Percentiles rank a stretch among this genome's conserved stretches.
Evolutionary conservation across 2,797 vertebrate genomes (phyloP).

Genomic region (Muscicapa striata): DNA sequence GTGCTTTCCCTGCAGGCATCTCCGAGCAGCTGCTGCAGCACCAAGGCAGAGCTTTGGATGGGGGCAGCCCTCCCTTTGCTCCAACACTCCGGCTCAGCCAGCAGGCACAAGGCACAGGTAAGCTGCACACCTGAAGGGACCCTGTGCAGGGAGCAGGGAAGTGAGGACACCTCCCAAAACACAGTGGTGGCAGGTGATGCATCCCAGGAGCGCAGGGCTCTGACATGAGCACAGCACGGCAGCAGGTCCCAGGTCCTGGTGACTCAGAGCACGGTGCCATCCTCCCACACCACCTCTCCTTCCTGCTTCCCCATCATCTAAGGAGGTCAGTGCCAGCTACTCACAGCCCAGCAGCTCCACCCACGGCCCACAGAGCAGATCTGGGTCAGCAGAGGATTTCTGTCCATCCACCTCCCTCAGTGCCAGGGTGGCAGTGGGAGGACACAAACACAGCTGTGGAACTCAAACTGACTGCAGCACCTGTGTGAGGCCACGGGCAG

Average conservation of each 20-base stretch:
- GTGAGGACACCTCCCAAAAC: not conserved
- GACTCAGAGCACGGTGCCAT: not conserved
- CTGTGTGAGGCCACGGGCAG: accelerated
- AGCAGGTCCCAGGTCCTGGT: not conserved
- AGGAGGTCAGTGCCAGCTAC: not conserved
- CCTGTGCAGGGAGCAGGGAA: not conserved
- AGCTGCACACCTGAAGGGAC: not conserved
- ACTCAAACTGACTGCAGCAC: not conserved
- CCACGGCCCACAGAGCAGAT: not conserved
- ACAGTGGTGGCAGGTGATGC: accelerated
- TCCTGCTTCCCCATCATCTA: not conserved
- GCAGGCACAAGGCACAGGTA: accelerated
- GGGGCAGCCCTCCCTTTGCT: not conserved
- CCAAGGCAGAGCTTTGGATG: not conserved
- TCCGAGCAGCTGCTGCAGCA: not conserved
- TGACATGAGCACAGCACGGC: accelerated
- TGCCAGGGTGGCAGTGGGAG: accelerated
- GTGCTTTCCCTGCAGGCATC: not conserved
- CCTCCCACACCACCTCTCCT: not conserved
- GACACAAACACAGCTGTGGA: not conserved
- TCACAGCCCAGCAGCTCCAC: not conserved
- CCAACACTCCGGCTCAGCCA: not conserved
- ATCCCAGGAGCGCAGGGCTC: not conserved
- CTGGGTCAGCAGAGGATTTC: conserved; percentile 31
- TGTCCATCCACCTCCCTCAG: not conserved